Conservation (phyloP, 2,113 vertebrate species). For the Numenius arquata region DNA sequence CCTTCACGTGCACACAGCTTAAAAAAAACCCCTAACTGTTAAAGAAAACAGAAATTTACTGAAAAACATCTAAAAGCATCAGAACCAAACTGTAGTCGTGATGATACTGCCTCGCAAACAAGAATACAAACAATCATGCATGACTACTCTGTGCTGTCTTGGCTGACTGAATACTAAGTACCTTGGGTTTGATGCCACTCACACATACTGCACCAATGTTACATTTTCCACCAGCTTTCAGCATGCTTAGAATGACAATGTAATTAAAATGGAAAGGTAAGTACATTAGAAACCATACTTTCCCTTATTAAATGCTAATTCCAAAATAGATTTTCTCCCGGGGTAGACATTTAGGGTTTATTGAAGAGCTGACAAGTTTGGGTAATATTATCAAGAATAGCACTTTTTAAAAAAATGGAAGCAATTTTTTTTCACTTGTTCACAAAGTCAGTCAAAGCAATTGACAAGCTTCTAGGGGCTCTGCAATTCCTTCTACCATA, state of each 20-base stretch:
- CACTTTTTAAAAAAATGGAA: background rate
- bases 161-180: background rate
- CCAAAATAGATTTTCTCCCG: background rate
- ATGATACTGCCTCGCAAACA: background rate
- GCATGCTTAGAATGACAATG: background rate
- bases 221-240: background rate
- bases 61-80: background rate
- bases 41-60: background rate
- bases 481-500: background rate
- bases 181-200: background rate
- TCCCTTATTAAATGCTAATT: background rate
- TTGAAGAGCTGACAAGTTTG: background rate
- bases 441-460: background rate
- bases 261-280: background rate
- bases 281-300: background rate
- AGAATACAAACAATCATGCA: rapidly evolving
- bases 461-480: background rate
- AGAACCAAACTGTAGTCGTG: background rate
- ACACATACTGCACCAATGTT: background rate
- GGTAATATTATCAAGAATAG: background rate
- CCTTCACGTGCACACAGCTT: background rate
- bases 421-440: background rate
- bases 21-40: background rate
- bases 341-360: background rate
- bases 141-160: background rate